Percentiles rank a stretch among this genome's conserved stretches.
phyloP scores from a whole-genome alignment of 2,888 invertebrate species.

The Acleris literana region DNA sequence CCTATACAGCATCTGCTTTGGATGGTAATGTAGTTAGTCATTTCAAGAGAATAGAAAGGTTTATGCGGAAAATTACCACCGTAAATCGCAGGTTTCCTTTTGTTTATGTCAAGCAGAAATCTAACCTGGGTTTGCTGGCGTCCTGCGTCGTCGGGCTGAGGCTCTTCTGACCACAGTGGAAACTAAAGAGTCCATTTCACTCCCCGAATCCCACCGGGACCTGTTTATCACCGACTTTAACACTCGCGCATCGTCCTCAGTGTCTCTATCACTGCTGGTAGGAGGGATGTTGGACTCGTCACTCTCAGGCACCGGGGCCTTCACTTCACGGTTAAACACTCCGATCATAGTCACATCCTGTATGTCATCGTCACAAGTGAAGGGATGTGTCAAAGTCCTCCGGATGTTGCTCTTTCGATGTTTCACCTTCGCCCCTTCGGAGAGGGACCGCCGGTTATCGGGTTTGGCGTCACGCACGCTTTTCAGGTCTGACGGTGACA shows the following conservation, averaged over 20 bases:
- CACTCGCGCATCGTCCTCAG: slow-evolving; percentile 74
- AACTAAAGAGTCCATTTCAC: slow-evolving; percentile 84
- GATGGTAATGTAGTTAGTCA: no score
- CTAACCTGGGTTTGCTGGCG: slow-evolving; percentile 76
- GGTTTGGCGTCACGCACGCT: slow-evolving; percentile 63
- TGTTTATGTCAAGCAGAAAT: slow-evolving; percentile 1
- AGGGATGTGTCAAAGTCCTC: slow-evolving; percentile 78
- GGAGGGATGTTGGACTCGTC: slow-evolving; percentile 78
- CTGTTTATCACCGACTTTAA: slow-evolving; percentile 60
- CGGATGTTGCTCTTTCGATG: slow-evolving; percentile 78
- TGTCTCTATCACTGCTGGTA: slow-evolving; percentile 78
- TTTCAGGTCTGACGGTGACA: slow-evolving; percentile 78
- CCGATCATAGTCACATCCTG: slow-evolving; percentile 66
- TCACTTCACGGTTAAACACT: slow-evolving; percentile 63
- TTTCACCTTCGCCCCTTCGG: slow-evolving; percentile 77
- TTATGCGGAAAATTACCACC: not conserved
- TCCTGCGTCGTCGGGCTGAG: slow-evolving; percentile 84
- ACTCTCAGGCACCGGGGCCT: slow-evolving; percentile 67
- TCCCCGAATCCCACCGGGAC: slow-evolving; percentile 78
- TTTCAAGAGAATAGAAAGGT: not conserved
- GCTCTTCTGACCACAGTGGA: slow-evolving; percentile 86
- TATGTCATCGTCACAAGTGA: slow-evolving; percentile 67
- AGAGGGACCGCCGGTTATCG: slow-evolving; percentile 73
- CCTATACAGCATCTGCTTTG: no score
- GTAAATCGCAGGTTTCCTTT: not conserved